Base-by-base conservation (phyloP, 92 coral and sea anemone genomes). In the Porites evermanni region DNA sequence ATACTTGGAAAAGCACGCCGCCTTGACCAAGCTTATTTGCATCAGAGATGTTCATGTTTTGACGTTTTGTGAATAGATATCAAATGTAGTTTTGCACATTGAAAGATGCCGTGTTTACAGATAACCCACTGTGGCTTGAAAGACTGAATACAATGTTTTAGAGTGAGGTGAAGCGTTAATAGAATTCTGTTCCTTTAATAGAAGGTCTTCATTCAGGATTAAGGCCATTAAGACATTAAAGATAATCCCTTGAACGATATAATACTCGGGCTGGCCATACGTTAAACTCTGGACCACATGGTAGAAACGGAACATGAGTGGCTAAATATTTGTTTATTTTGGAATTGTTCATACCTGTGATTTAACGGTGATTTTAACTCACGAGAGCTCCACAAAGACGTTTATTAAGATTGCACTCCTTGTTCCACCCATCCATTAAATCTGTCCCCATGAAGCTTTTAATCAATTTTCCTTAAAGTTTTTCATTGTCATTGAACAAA, bases 331-430 rank as follows among this genome's bases (percentile, higher is more conserved):
- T 70, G 86, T 73, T 73, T 83, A 83, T 70, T 8, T 18, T 56
- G 75, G 77, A 81, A 81, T 72, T 81, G 80, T 74, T 61, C 80
- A 67, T 38, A 38, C 47, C 47, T 61, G 56, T 17, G 65, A 56
- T 21, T 21, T 32, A 38, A 83, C 53, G 83, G 72, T 79, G 65
- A 79, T 79, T 21, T 38, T 11, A 65, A 52, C 29, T 24, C 67
- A 65, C 74, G 66, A 83, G 79, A 60, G 80, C 26, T 3, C 50
- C 21, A 72, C 71, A 83, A 72, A 83, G 79, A 50, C 63, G n/a
- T 83, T 56, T 61, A 73, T 83, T 74, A 83, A 83, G 67, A 83
- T 51, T 74, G 80, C 87, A 83, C 87, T 74, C 80, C 64, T 83
- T 83, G 72, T 63, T 53, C 24, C 77, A 81, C 50, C 70, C 78